Conservation (phyloP, 1,140 invertebrate genomes). For the Trachelipus rathkii region DNA sequence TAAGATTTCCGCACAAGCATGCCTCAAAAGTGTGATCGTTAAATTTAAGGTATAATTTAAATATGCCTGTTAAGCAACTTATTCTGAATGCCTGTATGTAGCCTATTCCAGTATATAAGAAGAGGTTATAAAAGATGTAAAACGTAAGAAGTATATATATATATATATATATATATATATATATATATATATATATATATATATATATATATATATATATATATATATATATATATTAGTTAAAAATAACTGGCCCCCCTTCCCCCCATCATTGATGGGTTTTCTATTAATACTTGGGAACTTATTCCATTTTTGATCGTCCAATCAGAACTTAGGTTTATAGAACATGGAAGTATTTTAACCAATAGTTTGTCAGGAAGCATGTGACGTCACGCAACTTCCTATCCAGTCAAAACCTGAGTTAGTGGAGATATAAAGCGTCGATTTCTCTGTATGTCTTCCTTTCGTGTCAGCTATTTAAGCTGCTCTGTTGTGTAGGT, state of each 20-base stretch:
- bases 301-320: background rate
- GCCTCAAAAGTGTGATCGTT: no score
- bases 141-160: no score
- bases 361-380: background rate
- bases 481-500: background rate
- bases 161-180: constrained; percentile 1
- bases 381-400: background rate
- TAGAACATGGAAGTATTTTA: constrained; percentile 1
- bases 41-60: no score
- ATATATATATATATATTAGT: background rate
- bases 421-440: background rate
- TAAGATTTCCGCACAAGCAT: no score
- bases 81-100: no score
- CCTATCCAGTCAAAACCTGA: background rate
- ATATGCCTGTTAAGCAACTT: no score
- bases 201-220: background rate
- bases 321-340: background rate
- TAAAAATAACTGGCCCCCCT: background rate
- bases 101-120: no score
- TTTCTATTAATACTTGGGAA: background rate
- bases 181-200: background rate
- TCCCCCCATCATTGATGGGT: background rate
- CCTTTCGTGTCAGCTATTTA: background rate
- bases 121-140: no score
- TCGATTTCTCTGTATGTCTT: background rate